phyloP scores from a whole-genome alignment of 1,140 invertebrate genomes.

The Zophobas atratus region DNA sequence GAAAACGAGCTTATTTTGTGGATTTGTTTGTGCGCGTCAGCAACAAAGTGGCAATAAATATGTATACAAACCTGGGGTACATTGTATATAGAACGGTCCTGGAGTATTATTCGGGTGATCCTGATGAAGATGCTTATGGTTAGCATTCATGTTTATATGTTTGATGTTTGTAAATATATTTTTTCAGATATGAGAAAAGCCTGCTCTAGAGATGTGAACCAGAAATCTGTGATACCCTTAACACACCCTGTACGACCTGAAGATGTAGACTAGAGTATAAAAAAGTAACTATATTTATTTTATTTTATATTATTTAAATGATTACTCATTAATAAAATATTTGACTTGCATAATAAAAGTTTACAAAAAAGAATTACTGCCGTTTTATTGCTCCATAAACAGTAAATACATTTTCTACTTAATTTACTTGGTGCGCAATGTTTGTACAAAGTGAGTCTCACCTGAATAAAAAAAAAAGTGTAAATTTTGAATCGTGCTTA shows the following conservation, averaged over 20 bases:
- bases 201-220: constrained; percentile 91
- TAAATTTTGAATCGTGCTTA: no score
- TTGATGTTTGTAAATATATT: constrained; percentile 6
- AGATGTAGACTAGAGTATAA: constrained; percentile 87
- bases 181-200: constrained; percentile 98
- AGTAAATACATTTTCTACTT: no score
- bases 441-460: no score
- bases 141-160: constrained; percentile 61
- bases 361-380: background rate
- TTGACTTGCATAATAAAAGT: background rate
- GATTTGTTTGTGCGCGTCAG: constrained; percentile 98
- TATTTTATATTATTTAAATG: background rate
- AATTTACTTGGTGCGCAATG: no score
- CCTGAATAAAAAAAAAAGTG: no score
- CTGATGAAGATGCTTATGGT: constrained; percentile 99
- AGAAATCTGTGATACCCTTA: constrained; percentile 95
- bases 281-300: constrained; percentile 19
- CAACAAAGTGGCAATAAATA: constrained; percentile 97
- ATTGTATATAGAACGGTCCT: constrained; percentile 96
- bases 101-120: constrained; percentile 97
- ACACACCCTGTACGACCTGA: constrained; percentile 95
- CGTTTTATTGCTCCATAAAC: no score
- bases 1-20: constrained; percentile 98
- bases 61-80: constrained; percentile 98
- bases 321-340: background rate